Conservation (phyloP, 2,888 invertebrate genomes). For the Sarcophaga carnaria region DNA sequence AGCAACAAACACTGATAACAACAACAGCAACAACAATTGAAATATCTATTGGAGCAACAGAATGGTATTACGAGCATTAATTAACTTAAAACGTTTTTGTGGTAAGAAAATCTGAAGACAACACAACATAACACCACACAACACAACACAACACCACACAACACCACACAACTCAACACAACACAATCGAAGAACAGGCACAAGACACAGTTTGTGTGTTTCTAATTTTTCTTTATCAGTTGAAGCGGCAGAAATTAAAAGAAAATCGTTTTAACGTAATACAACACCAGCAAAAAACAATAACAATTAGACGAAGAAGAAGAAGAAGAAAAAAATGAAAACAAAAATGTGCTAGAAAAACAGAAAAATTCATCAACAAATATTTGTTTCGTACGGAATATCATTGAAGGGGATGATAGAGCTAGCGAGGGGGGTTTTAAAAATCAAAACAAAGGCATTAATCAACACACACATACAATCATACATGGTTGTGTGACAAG, state of each 20-base stretch:
- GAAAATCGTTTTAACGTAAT: slow-evolving; percentile 47
- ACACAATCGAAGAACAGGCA: not conserved
- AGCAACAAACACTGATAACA: slow-evolving; percentile 26
- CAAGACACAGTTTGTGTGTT: slow-evolving; percentile 51
- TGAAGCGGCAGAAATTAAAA: slow-evolving; percentile 64
- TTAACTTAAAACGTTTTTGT: slow-evolving; percentile 78
- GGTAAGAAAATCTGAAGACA: slow-evolving; percentile 62
- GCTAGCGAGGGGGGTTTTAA: not conserved
- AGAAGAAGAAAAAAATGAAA: slow-evolving; percentile 5
- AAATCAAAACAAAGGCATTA: slow-evolving; percentile 3
- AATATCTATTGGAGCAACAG: slow-evolving; percentile 23
- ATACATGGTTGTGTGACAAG: slow-evolving; percentile 36
- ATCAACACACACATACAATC: not conserved
- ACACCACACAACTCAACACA: not conserved
- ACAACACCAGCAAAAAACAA: slow-evolving; percentile 49
- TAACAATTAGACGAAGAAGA: not conserved
- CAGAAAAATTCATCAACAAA: slow-evolving; percentile 58
- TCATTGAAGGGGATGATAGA: not conserved
- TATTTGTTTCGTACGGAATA: not conserved
- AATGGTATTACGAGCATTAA: slow-evolving; percentile 72
- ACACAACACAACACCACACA: not conserved
- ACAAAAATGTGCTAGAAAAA: not conserved
- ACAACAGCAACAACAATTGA: slow-evolving; percentile 24
- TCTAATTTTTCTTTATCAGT: slow-evolving; percentile 58
- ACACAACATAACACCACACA: not conserved